Evolutionary conservation across 2,113 vertebrate genomes (phyloP).

Genomic region (Erythrocercus mccallii): DNA sequence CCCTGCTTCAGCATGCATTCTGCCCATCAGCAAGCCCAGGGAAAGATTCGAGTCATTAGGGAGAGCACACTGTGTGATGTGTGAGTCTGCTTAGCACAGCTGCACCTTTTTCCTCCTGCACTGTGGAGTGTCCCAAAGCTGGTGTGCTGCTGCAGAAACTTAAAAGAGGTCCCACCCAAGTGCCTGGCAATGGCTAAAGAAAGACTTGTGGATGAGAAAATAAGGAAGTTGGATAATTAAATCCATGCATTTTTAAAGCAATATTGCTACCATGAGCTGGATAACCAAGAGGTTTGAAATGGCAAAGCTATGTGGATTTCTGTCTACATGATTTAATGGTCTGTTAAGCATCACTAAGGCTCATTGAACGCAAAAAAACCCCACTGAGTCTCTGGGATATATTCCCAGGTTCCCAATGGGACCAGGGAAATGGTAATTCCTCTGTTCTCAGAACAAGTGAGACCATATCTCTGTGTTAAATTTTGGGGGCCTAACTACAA

Average conservation of each 20-base stretch:
- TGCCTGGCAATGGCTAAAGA: neutral
- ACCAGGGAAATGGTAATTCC: neutral
- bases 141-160: neutral
- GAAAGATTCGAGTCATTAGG: neutral
- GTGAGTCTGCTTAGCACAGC: neutral
- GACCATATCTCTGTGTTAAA: neutral
- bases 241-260: neutral
- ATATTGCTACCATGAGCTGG: rapidly evolving
- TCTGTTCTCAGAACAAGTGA: rapidly evolving
- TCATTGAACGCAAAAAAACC: neutral
- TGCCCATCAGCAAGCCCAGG: neutral
- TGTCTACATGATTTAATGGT: neutral
- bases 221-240: rapidly evolving
- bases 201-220: neutral
- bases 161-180: neutral
- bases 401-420: neutral
- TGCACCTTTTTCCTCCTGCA: neutral
- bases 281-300: neutral
- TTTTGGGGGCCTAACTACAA: neutral
- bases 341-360: neutral
- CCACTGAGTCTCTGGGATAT: neutral
- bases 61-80: neutral
- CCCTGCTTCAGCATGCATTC: neutral
- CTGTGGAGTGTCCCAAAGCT: neutral
- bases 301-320: neutral